Base-by-base conservation (phyloP, 2,113 vertebrate genomes). In the Serinus canaria region DNA sequence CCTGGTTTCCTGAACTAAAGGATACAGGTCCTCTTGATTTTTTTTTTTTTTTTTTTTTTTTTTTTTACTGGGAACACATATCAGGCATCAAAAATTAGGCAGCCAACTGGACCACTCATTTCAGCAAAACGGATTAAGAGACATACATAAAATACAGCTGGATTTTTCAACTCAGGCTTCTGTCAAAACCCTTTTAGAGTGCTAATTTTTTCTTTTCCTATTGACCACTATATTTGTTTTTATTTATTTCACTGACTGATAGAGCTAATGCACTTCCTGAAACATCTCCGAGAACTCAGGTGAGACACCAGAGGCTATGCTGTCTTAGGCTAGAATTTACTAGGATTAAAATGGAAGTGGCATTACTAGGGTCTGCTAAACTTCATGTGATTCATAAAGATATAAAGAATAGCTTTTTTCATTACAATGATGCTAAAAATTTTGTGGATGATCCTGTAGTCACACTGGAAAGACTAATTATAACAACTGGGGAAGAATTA, bases 381-480 rank as follows among this genome's bases (percentile, higher is more conserved):
- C 78, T 96, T 97, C 80, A 33, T 86, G 91, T 96, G 96, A 95
- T 97, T 97, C 97, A 96, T 97, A 97, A 98, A 98, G 95, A 95
- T 85, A 94, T 96, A 97, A 95, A 97, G 77, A 95, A 92, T 92
- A 92, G 92, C 33, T 97, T 96, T 97, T 97, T 97, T 95, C 90
- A 97, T 97, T 97, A 97, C 11, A 74, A 88, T 95, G 92, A 95
- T 89, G 92, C 95, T 97, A 97, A 98, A 97, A 96, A 64, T 83
- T 95, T 96, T 97, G 96, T 97, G 89, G 92, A 91, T 97, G 62
- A 92, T 95, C 95, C 94, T 95, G 83, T 28, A 82, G 62, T 96
- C 89, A 87, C 89, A 78, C 62, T 96, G 92, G 74, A 94, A 97
- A 96, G 75, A 74, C 35, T 56, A 78, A 90, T 60, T 83, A 30